Percentiles rank a stretch among this genome's conserved stretches.
phyloP scores from a whole-genome alignment of 2,797 vertebrate species.

The Sardinella longiceps region DNA sequence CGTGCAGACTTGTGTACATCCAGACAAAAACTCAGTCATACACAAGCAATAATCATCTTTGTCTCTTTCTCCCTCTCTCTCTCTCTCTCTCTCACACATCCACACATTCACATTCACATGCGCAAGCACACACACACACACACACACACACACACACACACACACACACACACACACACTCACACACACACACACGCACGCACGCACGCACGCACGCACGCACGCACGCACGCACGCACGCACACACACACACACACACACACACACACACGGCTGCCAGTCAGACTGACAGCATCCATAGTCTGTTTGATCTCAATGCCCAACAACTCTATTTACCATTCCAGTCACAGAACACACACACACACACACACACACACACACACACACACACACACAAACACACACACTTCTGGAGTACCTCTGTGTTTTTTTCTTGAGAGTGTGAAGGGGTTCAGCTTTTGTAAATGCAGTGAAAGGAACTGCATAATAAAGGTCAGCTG shows the following conservation, averaged over 20 bases:
- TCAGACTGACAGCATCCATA: slow-evolving; percentile 37
- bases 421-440: not conserved
- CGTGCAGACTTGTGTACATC: not conserved
- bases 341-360: slow-evolving; percentile 49
- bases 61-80: too few relatives aligned
- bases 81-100: not conserved
- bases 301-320: slow-evolving; percentile 49
- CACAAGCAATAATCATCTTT: slow-evolving; percentile 24
- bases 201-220: slow-evolving; percentile 37
- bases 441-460: slow-evolving; percentile 3
- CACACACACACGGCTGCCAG: slow-evolving; percentile 47
- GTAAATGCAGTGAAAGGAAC: not conserved
- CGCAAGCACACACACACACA: too few relatives aligned
- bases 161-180: not conserved
- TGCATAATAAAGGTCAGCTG: slow-evolving; percentile 51
- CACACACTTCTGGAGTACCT: not conserved
- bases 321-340: slow-evolving; percentile 53
- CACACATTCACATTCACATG: too few relatives aligned
- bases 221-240: slow-evolving; percentile 40
- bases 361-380: slow-evolving; percentile 28
- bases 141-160: slow-evolving; percentile 9
- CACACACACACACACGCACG: slow-evolving; percentile 31
- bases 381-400: slow-evolving; percentile 23
- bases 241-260: slow-evolving; percentile 15
- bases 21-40: slow-evolving; percentile 22